A percentile compares a stretch with the other conserved stretches of the same genome.
Conservation (phyloP, 2,797 vertebrate genomes). For the Premnoplex brunnescens region DNA sequence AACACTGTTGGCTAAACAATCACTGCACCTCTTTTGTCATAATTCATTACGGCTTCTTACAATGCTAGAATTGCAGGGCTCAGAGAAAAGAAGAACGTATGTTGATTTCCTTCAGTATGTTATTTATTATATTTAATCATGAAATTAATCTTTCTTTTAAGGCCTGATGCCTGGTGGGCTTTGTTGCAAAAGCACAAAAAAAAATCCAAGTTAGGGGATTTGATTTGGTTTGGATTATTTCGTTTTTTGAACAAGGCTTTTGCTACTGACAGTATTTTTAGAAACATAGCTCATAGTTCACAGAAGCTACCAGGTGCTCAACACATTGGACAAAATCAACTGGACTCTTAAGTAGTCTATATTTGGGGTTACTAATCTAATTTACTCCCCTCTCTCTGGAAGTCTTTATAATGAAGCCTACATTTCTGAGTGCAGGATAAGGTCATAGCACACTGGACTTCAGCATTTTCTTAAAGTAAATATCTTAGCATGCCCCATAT, state of each 20-base stretch:
- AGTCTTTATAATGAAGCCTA: background rate
- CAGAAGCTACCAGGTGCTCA: background rate
- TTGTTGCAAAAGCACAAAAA: background rate
- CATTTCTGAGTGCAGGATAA: background rate
- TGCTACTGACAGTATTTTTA: background rate
- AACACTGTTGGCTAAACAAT: background rate
- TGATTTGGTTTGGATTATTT: background rate
- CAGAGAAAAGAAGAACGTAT: fast-evolving
- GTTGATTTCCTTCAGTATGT: background rate
- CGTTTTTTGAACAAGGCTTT: background rate
- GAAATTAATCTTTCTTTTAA: background rate
- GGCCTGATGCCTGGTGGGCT: background rate
- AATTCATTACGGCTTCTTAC: background rate
- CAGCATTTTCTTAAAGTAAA: background rate
- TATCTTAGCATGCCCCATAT: background rate
- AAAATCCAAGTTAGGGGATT: background rate
- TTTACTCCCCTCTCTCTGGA: background rate
- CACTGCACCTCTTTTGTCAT: background rate
- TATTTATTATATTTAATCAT: background rate
- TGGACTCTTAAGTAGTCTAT: background rate
- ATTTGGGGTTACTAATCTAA: background rate
- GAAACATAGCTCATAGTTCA: background rate
- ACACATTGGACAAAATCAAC: background rate
- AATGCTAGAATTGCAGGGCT: background rate
- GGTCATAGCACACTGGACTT: background rate